phyloP scores from a whole-genome alignment of 2,113 vertebrate genomes.

The Osmerus eperlanus region DNA sequence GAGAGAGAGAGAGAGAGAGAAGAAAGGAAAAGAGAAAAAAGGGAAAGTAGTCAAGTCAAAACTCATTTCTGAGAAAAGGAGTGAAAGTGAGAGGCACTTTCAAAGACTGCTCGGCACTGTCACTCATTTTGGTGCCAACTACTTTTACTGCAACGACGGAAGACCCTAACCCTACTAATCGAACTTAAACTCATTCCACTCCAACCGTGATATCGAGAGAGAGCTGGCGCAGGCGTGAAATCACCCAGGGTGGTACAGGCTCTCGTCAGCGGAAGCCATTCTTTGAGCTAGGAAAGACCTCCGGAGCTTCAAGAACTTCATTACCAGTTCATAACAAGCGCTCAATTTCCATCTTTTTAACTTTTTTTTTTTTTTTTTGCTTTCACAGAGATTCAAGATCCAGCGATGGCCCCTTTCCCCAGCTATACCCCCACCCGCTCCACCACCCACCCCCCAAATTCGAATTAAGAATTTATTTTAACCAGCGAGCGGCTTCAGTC shows the following conservation, averaged over 20 bases:
- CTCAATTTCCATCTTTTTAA: conserved; percentile 41
- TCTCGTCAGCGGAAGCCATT: conserved; percentile 32
- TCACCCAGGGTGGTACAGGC: conserved; percentile 33
- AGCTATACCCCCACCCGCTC: conserved; percentile 9
- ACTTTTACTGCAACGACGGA: too few relatives aligned
- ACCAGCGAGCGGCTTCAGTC: conserved; percentile 73
- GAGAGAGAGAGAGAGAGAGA: not conserved
- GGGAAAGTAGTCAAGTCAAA: not conserved
- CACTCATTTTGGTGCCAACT: too few relatives aligned
- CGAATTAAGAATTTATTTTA: conserved; percentile 79
- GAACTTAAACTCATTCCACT: conserved; percentile 21
- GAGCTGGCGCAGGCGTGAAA: conserved; percentile 14
- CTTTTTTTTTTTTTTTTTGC: conserved; percentile 17
- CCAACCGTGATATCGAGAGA: conserved; percentile 26
- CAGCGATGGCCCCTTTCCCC: conserved; percentile 46
- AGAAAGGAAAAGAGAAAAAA: not conserved
- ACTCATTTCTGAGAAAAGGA: not conserved
- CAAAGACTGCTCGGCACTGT: too few relatives aligned
- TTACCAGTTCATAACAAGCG: conserved; percentile 47
- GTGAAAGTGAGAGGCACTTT: not conserved
- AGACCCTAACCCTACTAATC: too few relatives aligned
- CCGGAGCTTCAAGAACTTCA: conserved; percentile 55
- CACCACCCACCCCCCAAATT: conserved; percentile 63
- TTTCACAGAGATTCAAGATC: conserved; percentile 58
- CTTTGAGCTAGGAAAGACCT: conserved; percentile 56